Evolutionary conservation across 2,797 vertebrate species (phyloP), one percentile per base, ranked within the genome.

Genomic region (Limnodromus scolopaceus): DNA sequence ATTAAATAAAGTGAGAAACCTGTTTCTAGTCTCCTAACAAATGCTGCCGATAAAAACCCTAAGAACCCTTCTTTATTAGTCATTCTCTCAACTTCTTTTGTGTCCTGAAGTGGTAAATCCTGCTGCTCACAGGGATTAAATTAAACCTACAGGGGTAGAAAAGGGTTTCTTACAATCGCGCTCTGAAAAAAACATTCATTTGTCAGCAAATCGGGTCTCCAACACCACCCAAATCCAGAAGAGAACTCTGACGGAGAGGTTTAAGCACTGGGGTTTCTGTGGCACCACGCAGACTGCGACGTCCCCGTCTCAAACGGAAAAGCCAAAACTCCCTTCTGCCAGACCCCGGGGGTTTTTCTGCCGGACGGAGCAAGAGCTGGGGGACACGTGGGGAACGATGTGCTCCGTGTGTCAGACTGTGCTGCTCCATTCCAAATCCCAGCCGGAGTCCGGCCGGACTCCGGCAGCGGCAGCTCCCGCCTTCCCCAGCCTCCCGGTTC

Each of bases 11-110:
- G 87, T 1, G 61, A 92, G 95, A 94, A 83, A 93, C 78, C 92
- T 95, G 84, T 36, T 93, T 39, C 89, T 93, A 53, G 49, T 87
- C 94, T 96, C 97, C 91, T 84, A 97, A 94, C n/a, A 92, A 95
- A 97, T 36, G 92, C 92, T 96, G 96, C 96, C 96, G 93, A 92
- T 89, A 93, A 94, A 91, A 91, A 22, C 46, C 53, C 54, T 23
- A 91, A 65, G 54, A 93, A 93, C 79, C 23, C 63, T 72, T 82
- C 66, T 58, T 89, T 43, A 48, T 87, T 20, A 46, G 75, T 57
- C 74, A 57, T 66, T 94, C 74, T 90, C 70, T 87, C 58, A 81
- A 48, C 53, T 94, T 74, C 16, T 90, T 65, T 65, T 43, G 75
- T 18, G 49, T 92, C 69, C 74, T 69, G n/a, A 82, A 97, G 95